These are phyloP conservation scores for Oryzias curvinotus DNA, from an alignment of 2,113 vertebrate genomes.

Conservation along the genomic window DNA sequence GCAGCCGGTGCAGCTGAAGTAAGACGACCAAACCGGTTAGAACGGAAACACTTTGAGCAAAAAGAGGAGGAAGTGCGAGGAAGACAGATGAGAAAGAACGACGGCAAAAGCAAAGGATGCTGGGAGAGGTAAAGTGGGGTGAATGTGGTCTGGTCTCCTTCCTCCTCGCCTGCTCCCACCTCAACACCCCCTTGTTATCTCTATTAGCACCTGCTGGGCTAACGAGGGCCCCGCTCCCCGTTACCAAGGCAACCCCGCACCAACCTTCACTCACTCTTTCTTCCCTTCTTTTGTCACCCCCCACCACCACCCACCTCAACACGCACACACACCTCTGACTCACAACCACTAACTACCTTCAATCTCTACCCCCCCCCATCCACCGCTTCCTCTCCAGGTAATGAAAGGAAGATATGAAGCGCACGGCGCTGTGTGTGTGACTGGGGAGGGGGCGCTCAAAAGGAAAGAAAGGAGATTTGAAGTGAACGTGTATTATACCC, in stretches of 20 bases:
- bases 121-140: constrained; percentile 58
- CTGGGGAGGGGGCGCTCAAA: constrained; percentile 8
- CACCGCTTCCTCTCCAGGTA: constrained; percentile 62
- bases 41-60: constrained; percentile 31
- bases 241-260: constrained; percentile 73
- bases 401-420: constrained; percentile 67
- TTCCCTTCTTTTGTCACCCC: constrained; percentile 27
- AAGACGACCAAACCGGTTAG: constrained; percentile 49
- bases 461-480: constrained; percentile 53
- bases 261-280: constrained; percentile 65
- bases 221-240: constrained; percentile 74
- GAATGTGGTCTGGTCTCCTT: constrained; percentile 44
- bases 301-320: constrained; percentile 1
- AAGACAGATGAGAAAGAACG: constrained; percentile 1
- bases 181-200: constrained; percentile 75
- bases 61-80: neutral
- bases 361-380: constrained; percentile 41
- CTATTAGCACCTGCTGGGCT: constrained; percentile 82
- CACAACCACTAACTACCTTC: constrained; percentile 61
- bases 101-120: constrained; percentile 46
- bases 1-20: constrained; percentile 64
- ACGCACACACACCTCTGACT: constrained; percentile 50
- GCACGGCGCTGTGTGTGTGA: constrained; percentile 1
- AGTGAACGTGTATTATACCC: constrained; percentile 59
- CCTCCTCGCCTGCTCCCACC: neutral